Conservation (phyloP, 2,797 vertebrate species). For the Lepus townsendii region DNA sequence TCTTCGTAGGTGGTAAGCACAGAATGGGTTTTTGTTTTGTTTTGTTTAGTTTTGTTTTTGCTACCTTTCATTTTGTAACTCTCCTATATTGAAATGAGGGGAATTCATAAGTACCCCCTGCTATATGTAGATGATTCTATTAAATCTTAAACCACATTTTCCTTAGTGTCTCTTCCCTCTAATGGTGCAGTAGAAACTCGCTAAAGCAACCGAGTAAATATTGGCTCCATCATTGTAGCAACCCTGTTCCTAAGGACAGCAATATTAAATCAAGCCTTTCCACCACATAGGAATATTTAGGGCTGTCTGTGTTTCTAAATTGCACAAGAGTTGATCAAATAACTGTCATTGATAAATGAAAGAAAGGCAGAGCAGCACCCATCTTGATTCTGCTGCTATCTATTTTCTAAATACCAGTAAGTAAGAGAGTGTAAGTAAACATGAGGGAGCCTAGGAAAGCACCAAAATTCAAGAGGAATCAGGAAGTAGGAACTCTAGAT, state of each 20-base stretch:
- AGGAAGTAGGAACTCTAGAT: background rate
- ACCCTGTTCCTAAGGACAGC: background rate
- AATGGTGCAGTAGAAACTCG: background rate
- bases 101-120: background rate
- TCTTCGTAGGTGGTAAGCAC: slow-evolving; percentile 20
- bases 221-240: background rate
- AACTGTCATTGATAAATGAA: background rate
- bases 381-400: background rate
- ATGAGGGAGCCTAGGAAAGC: background rate
- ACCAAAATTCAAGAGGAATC: background rate
- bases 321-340: background rate
- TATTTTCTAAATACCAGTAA: background rate
- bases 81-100: background rate
- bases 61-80: slow-evolving; percentile 57
- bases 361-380: background rate
- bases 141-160: slow-evolving; percentile 26
- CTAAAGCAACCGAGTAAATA: background rate
- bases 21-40: background rate
- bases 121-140: background rate
- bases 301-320: background rate
- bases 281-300: background rate
- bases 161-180: background rate
- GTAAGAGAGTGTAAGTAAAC: background rate
- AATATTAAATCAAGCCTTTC: background rate
- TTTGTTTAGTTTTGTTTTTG: background rate